Evolutionary conservation across 2,113 vertebrate genomes (phyloP).

Genomic region (Arizona elegans): DNA sequence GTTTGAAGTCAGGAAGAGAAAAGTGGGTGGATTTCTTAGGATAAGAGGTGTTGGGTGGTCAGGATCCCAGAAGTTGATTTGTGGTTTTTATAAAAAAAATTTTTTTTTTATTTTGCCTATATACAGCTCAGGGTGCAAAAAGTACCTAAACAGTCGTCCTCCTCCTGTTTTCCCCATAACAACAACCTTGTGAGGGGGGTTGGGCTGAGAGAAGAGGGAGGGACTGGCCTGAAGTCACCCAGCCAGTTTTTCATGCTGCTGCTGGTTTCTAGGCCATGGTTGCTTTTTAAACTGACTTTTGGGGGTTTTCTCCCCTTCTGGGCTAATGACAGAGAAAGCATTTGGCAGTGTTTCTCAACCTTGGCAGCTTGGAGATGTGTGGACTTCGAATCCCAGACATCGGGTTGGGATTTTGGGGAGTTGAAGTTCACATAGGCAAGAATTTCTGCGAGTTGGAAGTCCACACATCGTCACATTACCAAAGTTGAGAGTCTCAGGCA

Average conservation of each 20-base stretch:
- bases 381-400: background rate
- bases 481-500: background rate
- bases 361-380: background rate
- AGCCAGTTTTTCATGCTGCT: background rate
- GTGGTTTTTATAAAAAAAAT: background rate
- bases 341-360: background rate
- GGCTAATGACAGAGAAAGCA: background rate
- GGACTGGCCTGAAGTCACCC: background rate
- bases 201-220: background rate
- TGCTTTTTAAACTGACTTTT: background rate
- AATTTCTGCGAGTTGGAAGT: background rate
- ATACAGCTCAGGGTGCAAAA: background rate
- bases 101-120: background rate
- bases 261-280: background rate
- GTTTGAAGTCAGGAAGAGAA: background rate
- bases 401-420: background rate
- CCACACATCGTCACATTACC: background rate
- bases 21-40: background rate
- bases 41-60: background rate
- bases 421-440: too few relatives aligned
- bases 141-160: background rate
- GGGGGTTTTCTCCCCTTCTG: background rate
- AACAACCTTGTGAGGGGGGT: background rate
- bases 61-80: background rate
- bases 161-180: background rate